Evolutionary conservation across 2,113 vertebrate species (phyloP).

Genomic region (Benitochromis conjunctus): DNA sequence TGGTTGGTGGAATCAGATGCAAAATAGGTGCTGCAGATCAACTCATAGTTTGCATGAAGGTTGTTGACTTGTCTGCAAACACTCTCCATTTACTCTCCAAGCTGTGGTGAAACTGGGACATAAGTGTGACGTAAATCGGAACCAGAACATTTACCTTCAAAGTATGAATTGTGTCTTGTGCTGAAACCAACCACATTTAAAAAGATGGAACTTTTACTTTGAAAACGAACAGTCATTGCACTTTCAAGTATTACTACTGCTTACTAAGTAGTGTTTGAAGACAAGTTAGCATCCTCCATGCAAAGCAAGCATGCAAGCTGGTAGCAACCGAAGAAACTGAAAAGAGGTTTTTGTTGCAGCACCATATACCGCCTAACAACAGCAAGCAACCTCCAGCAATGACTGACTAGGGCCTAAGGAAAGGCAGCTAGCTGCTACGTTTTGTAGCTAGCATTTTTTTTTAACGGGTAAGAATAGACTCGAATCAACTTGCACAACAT

Average conservation of each 20-base stretch:
- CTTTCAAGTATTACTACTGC: not conserved
- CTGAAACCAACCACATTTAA: too few relatives aligned
- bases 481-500: not conserved
- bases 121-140: too few relatives aligned
- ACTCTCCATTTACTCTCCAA: not conserved
- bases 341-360: not conserved
- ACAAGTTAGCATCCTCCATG: not conserved
- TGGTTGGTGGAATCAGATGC: not conserved
- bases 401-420: not conserved
- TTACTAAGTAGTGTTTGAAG: not conserved
- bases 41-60: not conserved
- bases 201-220: too few relatives aligned
- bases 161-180: too few relatives aligned
- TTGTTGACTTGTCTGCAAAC: not conserved
- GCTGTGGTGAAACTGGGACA: not conserved
- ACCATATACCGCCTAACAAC: not conserved
- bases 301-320: not conserved
- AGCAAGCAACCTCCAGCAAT: not conserved
- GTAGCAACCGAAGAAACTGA: not conserved
- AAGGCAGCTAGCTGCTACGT: not conserved
- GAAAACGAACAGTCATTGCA: not conserved
- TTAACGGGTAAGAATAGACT: not conserved
- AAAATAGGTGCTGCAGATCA: not conserved
- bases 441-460: not conserved
- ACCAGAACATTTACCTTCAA: too few relatives aligned